phyloP scores from a whole-genome alignment of 2,888 invertebrate genomes.

The Parasteatoda lunata region DNA sequence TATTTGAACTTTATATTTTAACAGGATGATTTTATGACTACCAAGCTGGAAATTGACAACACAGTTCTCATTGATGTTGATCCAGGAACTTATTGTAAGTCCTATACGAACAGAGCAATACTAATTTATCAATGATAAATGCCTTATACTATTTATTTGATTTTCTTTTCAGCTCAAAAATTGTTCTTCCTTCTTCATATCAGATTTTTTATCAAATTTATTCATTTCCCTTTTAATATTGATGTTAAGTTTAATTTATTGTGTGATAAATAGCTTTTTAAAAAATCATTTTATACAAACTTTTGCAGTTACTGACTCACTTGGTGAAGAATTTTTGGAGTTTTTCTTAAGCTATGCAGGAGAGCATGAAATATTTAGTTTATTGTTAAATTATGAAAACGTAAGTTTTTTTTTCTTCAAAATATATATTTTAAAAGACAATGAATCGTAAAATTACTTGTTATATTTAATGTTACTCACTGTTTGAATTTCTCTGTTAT shows the following conservation, averaged over 20 bases:
- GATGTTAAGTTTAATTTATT: too few species aligned
- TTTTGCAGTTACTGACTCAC: conserved; percentile 32
- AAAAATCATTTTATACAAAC: background rate
- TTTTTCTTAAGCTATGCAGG: conserved; percentile 53
- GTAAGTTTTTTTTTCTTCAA: conserved; percentile 13
- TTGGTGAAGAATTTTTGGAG: conserved; percentile 58
- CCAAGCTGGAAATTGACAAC: conserved; percentile 29
- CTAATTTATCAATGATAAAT: background rate
- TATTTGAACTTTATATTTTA: background rate
- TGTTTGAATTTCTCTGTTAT: background rate
- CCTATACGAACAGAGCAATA: background rate
- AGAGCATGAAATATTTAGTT: conserved; percentile 56
- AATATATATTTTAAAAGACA: background rate
- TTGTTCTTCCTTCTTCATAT: background rate
- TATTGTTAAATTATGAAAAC: conserved; percentile 59
- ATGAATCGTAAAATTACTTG: background rate
- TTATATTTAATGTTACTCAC: background rate
- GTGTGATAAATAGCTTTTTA: too few species aligned
- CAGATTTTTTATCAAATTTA: background rate
- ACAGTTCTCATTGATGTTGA: conserved; percentile 20
- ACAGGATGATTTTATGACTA: conserved; percentile 2
- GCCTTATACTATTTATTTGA: background rate
- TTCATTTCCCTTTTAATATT: background rate
- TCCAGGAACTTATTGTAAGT: conserved; percentile 32
- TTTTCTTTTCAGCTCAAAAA: background rate